Evolutionary conservation across 2,113 vertebrate species (phyloP), one percentile per base, ranked within the genome.

Genomic region (Nematolebias whitei): DNA sequence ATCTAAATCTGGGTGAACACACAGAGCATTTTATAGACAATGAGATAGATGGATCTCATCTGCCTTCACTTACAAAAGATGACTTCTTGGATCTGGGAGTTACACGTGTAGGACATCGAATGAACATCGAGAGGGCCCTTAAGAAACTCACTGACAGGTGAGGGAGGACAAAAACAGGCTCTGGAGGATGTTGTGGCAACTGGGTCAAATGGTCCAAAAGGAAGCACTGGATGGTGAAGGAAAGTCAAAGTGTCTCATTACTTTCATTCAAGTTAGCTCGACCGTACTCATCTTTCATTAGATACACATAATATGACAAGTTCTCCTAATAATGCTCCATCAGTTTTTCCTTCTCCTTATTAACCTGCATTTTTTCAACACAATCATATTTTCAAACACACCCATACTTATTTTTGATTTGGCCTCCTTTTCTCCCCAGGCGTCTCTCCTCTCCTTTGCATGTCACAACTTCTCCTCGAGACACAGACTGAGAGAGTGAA

Each of bases 61-160:
- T 98, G 78, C 96, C 96, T 18, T 94, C 95, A 13, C 88, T 98
- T 71, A 96, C 95, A 71, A 98, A 98, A 93, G 96, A 98, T 59
- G 96, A 98, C 87, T 96, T 96, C 80, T 94, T 97, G 71, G 96
- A 98, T 76, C 92, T 98, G 69, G 96, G 96, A 0, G 96, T 98
- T 76, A 97, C 94, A 29, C 94, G 96, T 26, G 96, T 98, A 5
- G 96, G 96, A 40, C 96, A 98, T 88, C 94, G 96, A 73, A 98
- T 98, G 95, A 98, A 98, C 92, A 98, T 98, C 80, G 95, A 97
- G 86, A 93, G 96, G 62, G 96, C 96, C 8, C 92, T 98, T 87
- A 96, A 95, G 87, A 94, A 94, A 84, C 95, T 98, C 85, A 92
- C 96, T 64, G 94, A 98, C 90, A 98, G 96, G 95, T 98, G 95